Evolutionary conservation across 2,888 invertebrate genomes (phyloP), one percentile per base, ranked within the genome.

Genomic region (Orthonychiurus folsomi): DNA sequence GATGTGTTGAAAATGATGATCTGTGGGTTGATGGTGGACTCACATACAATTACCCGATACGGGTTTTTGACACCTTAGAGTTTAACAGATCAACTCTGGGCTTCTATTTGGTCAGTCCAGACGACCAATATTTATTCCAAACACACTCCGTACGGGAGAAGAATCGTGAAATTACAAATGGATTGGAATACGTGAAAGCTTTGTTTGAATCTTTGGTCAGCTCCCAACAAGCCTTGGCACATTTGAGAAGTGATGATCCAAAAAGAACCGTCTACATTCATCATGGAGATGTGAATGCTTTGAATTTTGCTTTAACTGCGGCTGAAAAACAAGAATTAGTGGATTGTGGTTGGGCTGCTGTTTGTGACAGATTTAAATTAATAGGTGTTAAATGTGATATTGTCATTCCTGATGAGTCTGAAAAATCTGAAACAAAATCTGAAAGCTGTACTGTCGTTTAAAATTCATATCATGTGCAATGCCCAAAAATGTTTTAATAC

Each of bases 1-100:
- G 54, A 12, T 12, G 26, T 12, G 28, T 24, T 27, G 57, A 25
- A n/a, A 58, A 48, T n/a, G 62, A 62, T 26, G 58, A 62, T 26
- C 26, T 62, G 12, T 62, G 58, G 58, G 54, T 62, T 53, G 62
- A 62, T 47, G 62, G 62, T 15, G 62, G 62, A 21, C 50, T 62
- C 15, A 58, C 62, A 3, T 50, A 62, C 21, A 62, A 62, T 52
- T 62, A 62, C 27, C 62, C 62, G 9, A 28, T 62, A 20, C n/a
- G 54, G n/a, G 52, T 62, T 3, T 62, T 62, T 28, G 62, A 62
- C 20, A 23, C 37, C n/a, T 24, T 50, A 21, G 52, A 48, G 2
- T 5, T 27, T 18, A 58, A 62, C 47, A 28, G 3, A 23, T 28
- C 26, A 15, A 62, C 62, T 1, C 26, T 62, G 26, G 62, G 62